These are phyloP conservation scores for Hydrocynus forskahlii DNA, from an alignment of 2,797 vertebrate genomes.

Conservation along the genomic window DNA sequence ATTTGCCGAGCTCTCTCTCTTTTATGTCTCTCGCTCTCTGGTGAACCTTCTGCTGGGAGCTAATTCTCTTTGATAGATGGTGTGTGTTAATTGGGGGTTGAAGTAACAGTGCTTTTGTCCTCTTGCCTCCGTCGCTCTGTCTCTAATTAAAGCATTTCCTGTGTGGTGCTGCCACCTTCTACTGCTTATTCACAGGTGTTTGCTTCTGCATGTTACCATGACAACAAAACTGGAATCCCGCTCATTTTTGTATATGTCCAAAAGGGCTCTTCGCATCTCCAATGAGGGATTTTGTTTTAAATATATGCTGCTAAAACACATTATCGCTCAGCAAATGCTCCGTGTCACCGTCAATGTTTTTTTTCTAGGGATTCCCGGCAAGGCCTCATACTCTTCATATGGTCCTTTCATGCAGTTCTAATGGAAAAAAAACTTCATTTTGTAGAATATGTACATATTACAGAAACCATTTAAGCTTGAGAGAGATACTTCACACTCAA, in stretches of 20 bases:
- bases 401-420: too few relatives aligned
- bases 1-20: constrained; percentile 26
- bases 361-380: too few relatives aligned
- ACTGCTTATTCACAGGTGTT: constrained; percentile 82
- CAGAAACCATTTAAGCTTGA: too few relatives aligned
- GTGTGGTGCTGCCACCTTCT: constrained; percentile 46
- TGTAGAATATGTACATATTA: too few relatives aligned
- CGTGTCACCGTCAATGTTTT: neutral
- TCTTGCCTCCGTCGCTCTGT: constrained; percentile 53
- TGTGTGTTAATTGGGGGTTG: constrained; percentile 67
- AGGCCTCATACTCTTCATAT: too few relatives aligned
- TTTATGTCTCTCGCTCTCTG: constrained; percentile 17
- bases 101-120: constrained; percentile 59
- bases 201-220: constrained; percentile 76
- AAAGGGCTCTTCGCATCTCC: constrained; percentile 8
- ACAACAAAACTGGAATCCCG: constrained; percentile 73
- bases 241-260: constrained; percentile 55
- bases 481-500: too few relatives aligned
- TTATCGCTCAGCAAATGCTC: neutral
- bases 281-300: neutral
- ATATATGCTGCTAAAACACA: constrained; percentile 13
- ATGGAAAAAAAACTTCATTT: too few relatives aligned
- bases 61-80: constrained; percentile 71
- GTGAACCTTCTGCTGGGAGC: constrained; percentile 66
- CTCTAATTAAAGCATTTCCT: constrained; percentile 76